Evolutionary conservation across 2,797 vertebrate species (phyloP), one percentile per base, ranked within the genome.

Genomic region (Halcyon leucocephala): DNA sequence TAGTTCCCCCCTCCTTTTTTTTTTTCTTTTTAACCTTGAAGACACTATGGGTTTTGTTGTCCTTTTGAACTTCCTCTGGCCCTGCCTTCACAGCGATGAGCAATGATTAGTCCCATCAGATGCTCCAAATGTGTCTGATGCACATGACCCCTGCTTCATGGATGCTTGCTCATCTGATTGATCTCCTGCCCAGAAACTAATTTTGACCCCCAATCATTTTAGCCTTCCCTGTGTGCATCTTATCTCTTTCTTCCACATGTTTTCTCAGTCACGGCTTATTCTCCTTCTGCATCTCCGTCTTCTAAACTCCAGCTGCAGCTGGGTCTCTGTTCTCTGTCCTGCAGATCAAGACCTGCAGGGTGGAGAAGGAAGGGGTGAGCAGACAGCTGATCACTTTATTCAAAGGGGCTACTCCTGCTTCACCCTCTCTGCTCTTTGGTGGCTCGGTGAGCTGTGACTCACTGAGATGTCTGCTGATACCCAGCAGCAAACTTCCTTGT

Each of bases 391-490:
- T 39, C 65, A 62, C n/a, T 89, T 67, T 31, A 5, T 55, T 67
- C 51, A 39, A 44, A 91, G 67, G 69, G 42, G 26, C 17, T 91
- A 55, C 51, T 93, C 79, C 57, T 78, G 69, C 79, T 60, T 88
- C 5, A 1, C 35, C 67, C 20, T 90, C 71, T 82, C 76, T 52
- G 52, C 35, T 60, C 41, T 65, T 81, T 12, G 72, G 46, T 76
- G 70, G 57, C 52, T 51, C 15, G 44, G 28, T 12, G 20, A 4
- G 19, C 21, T 33, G 73, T 94, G 88, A 95, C 60, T 95, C 92
- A 89, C 1, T 2, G 88, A 89, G 62, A 72, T 37, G 39, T 37
- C 83, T 69, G 69, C 82, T 79, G 87, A 84, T 90, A 26, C 18
- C 61, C 67, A 82, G 51, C 42, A 48, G 39, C 17, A n/a, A 10